These are phyloP conservation scores for Halichoeres trimaculatus DNA, from an alignment of 2,113 vertebrate genomes.

Conservation along the genomic window DNA sequence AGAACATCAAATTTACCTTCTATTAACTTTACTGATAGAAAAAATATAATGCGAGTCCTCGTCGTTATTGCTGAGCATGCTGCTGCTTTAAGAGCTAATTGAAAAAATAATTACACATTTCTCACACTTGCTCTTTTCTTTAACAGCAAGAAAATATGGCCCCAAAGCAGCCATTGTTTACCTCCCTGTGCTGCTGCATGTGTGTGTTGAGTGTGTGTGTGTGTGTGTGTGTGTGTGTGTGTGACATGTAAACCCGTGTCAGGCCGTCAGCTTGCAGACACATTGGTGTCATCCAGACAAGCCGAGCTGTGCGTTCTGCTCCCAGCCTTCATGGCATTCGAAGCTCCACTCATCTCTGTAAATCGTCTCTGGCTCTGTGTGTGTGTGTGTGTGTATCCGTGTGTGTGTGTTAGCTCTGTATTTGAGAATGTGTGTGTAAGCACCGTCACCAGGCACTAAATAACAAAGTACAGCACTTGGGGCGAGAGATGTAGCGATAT, in stretches of 20 bases:
- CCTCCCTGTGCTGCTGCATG: slow-evolving; percentile 39
- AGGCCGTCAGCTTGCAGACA: slow-evolving; percentile 72
- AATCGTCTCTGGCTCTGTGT: slow-evolving; percentile 69
- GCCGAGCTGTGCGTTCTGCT: slow-evolving; percentile 56
- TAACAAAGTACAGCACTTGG: slow-evolving; percentile 62
- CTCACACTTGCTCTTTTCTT: slow-evolving; percentile 21
- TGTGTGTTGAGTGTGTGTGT: slow-evolving; percentile 48
- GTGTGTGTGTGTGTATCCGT: slow-evolving; percentile 28
- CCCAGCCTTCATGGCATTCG: slow-evolving; percentile 54
- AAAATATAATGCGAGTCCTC: slow-evolving; percentile 11
- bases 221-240: slow-evolving; percentile 49
- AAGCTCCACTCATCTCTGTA: slow-evolving; percentile 64
- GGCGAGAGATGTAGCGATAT: slow-evolving; percentile 58
- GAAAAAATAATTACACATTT: slow-evolving; percentile 25
- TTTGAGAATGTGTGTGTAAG: slow-evolving; percentile 4
- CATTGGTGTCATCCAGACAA: slow-evolving; percentile 73
- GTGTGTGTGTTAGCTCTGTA: slow-evolving; percentile 9
- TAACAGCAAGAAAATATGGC: slow-evolving; percentile 19
- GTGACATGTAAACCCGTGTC: slow-evolving; percentile 71
- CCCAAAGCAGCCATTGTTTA: slow-evolving; percentile 60
- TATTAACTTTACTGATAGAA: slow-evolving; percentile 4
- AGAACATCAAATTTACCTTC: slow-evolving; percentile 18
- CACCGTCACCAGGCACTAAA: slow-evolving; percentile 59
- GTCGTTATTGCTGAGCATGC: slow-evolving; percentile 6
- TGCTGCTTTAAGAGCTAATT: slow-evolving; percentile 38